These are phyloP conservation scores for Psylliodes chrysocephalus DNA, from an alignment of 2,888 invertebrate genomes.

Conservation along the genomic window DNA sequence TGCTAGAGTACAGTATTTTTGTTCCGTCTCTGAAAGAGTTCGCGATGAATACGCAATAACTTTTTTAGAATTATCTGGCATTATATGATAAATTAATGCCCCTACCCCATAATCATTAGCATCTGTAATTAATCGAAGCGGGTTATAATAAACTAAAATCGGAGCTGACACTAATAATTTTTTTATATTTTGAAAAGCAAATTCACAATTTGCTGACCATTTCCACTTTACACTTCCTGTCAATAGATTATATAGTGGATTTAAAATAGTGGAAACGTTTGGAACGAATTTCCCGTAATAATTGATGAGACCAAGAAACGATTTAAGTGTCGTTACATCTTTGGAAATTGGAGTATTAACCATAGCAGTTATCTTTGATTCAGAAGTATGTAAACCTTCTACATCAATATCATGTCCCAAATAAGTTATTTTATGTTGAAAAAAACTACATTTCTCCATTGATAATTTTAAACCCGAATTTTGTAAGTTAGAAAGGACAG, in stretches of 20 bases:
- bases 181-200: slow-evolving; percentile 13
- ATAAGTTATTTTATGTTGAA: slow-evolving; percentile 47
- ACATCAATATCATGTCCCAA: slow-evolving; percentile 47
- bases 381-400: slow-evolving; percentile 31
- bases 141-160: slow-evolving; percentile 14
- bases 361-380: slow-evolving; percentile 31
- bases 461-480: slow-evolving; percentile 50
- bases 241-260: slow-evolving; percentile 12
- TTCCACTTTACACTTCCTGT: slow-evolving; percentile 11
- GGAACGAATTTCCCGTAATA: slow-evolving; percentile 24
- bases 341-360: slow-evolving; percentile 12
- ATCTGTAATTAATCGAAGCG: slow-evolving; percentile 8
- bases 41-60: slow-evolving; percentile 23
- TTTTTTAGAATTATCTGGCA: slow-evolving; percentile 9
- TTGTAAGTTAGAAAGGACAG: slow-evolving; percentile 30
- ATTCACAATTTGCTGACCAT: slow-evolving; percentile 2
- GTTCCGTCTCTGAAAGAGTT: slow-evolving; percentile 14
- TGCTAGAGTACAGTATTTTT: slow-evolving; percentile 18
- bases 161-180: slow-evolving; percentile 13
- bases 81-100: slow-evolving; percentile 8
- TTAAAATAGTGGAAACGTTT: slow-evolving; percentile 12
- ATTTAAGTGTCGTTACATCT: slow-evolving; percentile 16
- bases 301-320: slow-evolving; percentile 18
- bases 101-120: slow-evolving; percentile 6
- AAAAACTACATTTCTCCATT: slow-evolving; percentile 50